phyloP scores from a whole-genome alignment of 2,113 vertebrate genomes.

The Emydura subglobosa region DNA sequence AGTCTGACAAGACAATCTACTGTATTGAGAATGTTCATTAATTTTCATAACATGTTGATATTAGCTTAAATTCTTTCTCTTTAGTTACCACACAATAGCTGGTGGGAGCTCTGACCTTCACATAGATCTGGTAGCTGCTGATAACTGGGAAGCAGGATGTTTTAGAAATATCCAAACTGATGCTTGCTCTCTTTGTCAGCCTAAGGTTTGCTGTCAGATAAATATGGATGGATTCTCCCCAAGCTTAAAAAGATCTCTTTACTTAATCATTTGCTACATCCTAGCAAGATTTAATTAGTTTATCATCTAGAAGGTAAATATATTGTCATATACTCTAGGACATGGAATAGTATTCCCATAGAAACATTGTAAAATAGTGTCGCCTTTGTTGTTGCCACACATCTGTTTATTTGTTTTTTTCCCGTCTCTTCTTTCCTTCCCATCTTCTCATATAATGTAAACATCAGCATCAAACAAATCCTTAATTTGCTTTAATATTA shows the following conservation, averaged over 20 bases:
- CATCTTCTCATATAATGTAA: not conserved
- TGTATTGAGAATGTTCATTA: not conserved
- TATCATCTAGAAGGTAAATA: not conserved
- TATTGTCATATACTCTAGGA: not conserved
- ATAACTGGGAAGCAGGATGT: not conserved
- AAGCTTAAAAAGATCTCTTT: not conserved
- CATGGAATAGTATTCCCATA: not conserved
- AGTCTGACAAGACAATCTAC: not conserved
- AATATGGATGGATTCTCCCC: not conserved
- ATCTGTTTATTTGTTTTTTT: rapidly evolving
- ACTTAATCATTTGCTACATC: not conserved
- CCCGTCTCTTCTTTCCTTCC: not conserved
- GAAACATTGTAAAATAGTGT: not conserved
- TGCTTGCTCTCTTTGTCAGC: not conserved
- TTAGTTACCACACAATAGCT: not conserved
- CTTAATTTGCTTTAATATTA: not conserved
- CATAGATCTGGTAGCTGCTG: not conserved
- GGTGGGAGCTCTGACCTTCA: not conserved
- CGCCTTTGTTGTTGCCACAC: not conserved
- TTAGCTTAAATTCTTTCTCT: not conserved
- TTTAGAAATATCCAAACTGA: not conserved
- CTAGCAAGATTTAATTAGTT: not conserved
- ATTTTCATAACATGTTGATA: not conserved
- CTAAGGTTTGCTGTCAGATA: not conserved
- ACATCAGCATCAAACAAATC: not conserved